phyloP scores from a whole-genome alignment of 1,140 invertebrate species.

The Oncopeltus fasciatus region DNA sequence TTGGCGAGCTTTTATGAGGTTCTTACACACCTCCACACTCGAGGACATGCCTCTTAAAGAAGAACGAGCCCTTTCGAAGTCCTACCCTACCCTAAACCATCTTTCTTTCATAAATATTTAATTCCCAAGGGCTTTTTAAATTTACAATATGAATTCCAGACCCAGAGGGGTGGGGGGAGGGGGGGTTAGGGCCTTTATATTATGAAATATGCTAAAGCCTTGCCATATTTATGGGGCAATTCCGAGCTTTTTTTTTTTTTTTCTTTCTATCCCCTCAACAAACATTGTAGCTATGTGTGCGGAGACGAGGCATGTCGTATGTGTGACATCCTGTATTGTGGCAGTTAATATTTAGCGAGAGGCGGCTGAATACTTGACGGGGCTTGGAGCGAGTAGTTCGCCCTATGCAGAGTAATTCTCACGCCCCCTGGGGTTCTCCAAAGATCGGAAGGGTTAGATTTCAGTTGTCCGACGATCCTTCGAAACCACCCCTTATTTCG shows the following conservation, averaged over 20 bases:
- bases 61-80: no score
- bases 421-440: no score
- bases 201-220: conserved; percentile 10
- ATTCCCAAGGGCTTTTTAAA: conserved; percentile 1
- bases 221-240: conserved; percentile 1
- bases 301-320: not conserved
- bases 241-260: conserved; percentile 4
- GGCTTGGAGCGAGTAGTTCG: no score
- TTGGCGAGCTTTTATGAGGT: not conserved
- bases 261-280: not conserved
- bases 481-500: no score
- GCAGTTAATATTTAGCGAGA: conserved; percentile 10
- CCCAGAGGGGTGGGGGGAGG: not conserved
- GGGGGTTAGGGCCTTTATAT: not conserved
- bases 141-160: conserved; percentile 3
- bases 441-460: no score
- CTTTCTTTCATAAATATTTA: conserved; percentile 10
- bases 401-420: no score
- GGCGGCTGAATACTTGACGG: conserved; percentile 12
- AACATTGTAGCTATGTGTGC: not conserved
- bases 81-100: not conserved
- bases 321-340: conserved; percentile 16
- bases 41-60: not conserved
- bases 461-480: no score
- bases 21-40: not conserved